Base-by-base conservation (phyloP, 2,797 vertebrate genomes). In the Miichthys miiuy region DNA sequence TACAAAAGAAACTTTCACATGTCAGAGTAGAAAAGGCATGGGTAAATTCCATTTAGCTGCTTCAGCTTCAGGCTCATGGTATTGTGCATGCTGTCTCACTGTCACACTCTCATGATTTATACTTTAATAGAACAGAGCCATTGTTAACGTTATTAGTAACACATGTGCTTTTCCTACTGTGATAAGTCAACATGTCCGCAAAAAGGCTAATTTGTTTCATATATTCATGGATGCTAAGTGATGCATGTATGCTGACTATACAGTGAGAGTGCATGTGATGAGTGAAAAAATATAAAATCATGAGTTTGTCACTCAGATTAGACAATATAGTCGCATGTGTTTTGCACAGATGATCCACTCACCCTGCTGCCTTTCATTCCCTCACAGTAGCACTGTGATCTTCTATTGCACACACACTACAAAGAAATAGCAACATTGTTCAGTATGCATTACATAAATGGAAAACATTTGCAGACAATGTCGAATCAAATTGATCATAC, bases 311-410 rank as follows among this genome's bases (percentile, higher is more conserved):
- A n/a, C n/a, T n/a, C n/a, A n/a, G n/a, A 25, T 10, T 65, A 18
- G 30, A 34, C 12, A 34, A 34, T 18, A 38, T 7, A 54, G 21
- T 6, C 3, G 13, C 17, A 18, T 34, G 11, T 52, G 12, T 52
- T 61, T 23, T 0, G 42, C n/a, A 52, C n/a, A 51, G 18, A 76
- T 51, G 9, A 30, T 69, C 10, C 13, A 85, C 91, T 90, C 65
- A 94, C 93, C 87, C 69, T 86, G 83, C 3, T 88, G 63, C 92
- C 93, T 90, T 93, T 94, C 23, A 91, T 85, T 58, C 92, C 93
- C 27, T 65, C 64, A 80, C 92, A 93, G 74, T 42, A 76, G 71
- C 93, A 94, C 23, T 68, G 77, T 12, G 90, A 89, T 51, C 10
- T 85, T 52, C 87, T 83, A 14, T 8, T 83, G 75, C 93, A 94